phyloP scores from a whole-genome alignment of 1,140 invertebrate species.

The Drosophila erecta region DNA sequence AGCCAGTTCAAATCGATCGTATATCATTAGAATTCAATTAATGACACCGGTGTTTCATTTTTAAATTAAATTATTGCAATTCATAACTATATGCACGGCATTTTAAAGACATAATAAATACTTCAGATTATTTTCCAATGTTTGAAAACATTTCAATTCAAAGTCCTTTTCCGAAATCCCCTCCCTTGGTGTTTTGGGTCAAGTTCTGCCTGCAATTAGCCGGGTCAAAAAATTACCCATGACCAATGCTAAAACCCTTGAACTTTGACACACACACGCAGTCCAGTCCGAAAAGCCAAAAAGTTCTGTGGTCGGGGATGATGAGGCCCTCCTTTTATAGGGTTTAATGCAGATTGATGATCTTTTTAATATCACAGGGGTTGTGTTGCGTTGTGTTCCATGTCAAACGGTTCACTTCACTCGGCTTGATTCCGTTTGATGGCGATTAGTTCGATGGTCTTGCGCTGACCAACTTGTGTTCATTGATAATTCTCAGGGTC shows the following conservation, averaged over 20 bases:
- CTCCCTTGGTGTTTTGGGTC: slow-evolving; percentile 18
- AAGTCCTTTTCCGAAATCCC: background rate
- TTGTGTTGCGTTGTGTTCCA: slow-evolving; percentile 1
- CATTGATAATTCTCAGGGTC: slow-evolving; percentile 30
- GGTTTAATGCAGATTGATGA: slow-evolving; percentile 42
- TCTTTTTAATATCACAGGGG: slow-evolving; percentile 17
- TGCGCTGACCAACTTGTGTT: slow-evolving; percentile 11
- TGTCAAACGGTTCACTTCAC: slow-evolving; percentile 21
- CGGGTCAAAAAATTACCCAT: slow-evolving; percentile 17
- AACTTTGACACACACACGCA: slow-evolving; percentile 22
- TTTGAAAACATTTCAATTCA: background rate
- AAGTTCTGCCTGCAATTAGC: slow-evolving; percentile 28
- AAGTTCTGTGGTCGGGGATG: slow-evolving; percentile 9
- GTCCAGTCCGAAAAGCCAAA: slow-evolving; percentile 1
- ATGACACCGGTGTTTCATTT: too few species aligned
- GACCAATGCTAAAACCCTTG: slow-evolving; percentile 28
- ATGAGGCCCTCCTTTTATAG: background rate
- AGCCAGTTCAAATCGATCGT: too few species aligned
- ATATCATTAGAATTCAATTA: too few species aligned
- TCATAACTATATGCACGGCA: too few species aligned
- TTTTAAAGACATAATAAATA: too few species aligned
- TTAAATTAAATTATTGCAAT: too few species aligned
- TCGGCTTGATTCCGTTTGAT: background rate
- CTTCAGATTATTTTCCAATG: background rate
- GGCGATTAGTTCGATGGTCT: background rate